Conservation (phyloP, 2,888 invertebrate species). For the Camponotus fellah region DNA sequence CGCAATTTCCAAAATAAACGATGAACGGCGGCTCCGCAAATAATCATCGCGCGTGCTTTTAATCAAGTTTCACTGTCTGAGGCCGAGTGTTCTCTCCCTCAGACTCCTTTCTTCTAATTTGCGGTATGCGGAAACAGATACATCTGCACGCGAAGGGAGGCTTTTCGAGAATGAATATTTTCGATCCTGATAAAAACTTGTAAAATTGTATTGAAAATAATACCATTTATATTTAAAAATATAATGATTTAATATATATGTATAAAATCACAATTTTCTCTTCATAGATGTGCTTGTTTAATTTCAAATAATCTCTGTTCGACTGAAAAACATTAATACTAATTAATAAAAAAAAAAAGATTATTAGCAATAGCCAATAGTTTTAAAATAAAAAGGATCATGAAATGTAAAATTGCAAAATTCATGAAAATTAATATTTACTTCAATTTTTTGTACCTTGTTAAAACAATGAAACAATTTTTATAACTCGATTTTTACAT, state of each 20-base stretch:
- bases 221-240: neutral
- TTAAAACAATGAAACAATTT: neutral
- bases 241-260: neutral
- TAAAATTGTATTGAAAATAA: neutral
- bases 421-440: neutral
- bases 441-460: neutral
- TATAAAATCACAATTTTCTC: neutral
- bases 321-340: neutral
- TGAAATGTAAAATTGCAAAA: neutral
- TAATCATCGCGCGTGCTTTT: slow-evolving; percentile 85
- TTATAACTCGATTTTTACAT: neutral
- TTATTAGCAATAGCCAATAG: neutral
- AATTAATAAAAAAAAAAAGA: neutral
- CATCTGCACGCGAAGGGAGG: neutral
- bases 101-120: slow-evolving; percentile 76
- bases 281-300: neutral
- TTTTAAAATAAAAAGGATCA: neutral
- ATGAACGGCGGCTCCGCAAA: slow-evolving; percentile 80
- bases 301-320: neutral
- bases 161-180: neutral
- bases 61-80: slow-evolving; percentile 84
- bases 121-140: slow-evolving; percentile 55
- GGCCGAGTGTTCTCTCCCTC: slow-evolving; percentile 68
- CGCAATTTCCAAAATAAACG: slow-evolving; percentile 85
- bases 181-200: slow-evolving; percentile 15